Conservation (phyloP, 2,113 vertebrate genomes). For the Pollachius pollachius region DNA sequence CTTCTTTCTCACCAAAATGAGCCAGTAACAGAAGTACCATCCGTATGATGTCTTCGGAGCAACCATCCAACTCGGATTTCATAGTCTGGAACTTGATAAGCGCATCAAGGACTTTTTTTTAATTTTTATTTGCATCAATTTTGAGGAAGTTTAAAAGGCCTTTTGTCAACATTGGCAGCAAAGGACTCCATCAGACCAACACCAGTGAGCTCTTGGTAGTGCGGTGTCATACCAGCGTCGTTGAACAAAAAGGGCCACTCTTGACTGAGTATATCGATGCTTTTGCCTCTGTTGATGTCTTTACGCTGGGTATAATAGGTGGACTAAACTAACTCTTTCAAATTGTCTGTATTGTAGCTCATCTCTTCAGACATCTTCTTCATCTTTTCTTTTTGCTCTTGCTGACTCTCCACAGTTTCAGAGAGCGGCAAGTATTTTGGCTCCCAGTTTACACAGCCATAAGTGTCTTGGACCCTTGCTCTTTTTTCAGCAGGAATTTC, state of each 20-base stretch:
- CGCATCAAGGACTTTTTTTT: too few relatives aligned
- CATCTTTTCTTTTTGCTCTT: constrained; percentile 4
- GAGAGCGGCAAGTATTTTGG: background rate
- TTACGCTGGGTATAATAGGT: constrained; percentile 4
- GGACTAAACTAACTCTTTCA: constrained; percentile 2
- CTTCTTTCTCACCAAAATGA: constrained; percentile 2
- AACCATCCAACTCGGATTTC: background rate
- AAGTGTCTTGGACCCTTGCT: constrained; percentile 21
- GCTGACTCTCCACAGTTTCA: constrained; percentile 1
- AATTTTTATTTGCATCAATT: too few relatives aligned
- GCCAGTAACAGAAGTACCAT: background rate
- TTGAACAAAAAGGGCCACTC: constrained; percentile 21
- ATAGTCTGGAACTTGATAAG: too few relatives aligned
- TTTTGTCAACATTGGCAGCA: too few relatives aligned
- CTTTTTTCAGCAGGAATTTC: constrained; percentile 35
- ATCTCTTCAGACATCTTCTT: constrained; percentile 4
- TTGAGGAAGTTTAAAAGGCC: too few relatives aligned
- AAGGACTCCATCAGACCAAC: too few relatives aligned
- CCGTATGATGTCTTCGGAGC: constrained; percentile 6
- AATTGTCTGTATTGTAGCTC: background rate
- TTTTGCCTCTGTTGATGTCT: constrained; percentile 1
- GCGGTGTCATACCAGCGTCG: constrained; percentile 18
- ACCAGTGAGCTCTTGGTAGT: constrained; percentile 13
- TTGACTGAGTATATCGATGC: constrained; percentile 5
- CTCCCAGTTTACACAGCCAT: constrained; percentile 4